Evolutionary conservation across 1,140 invertebrate species (phyloP), one percentile per base, ranked within the genome.

Genomic region (Bicyclus anynana): DNA sequence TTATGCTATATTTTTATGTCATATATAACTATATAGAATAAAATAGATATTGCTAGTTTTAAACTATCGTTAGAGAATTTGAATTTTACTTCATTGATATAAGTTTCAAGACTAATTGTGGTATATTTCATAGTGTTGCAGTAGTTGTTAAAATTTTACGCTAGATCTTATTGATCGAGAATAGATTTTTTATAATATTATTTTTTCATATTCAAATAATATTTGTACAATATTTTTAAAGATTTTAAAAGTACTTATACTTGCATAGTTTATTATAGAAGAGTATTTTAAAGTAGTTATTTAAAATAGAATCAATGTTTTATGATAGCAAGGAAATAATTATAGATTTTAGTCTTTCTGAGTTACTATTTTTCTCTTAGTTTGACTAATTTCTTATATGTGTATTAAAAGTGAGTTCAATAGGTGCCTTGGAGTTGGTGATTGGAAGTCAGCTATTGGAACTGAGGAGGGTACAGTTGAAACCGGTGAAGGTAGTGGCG

Each of bases 401-500:
- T 44, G 10, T 26, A 47, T 35, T 47, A 14, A 14, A 54, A 26
- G 0, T 13, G 17, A 35, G n/a, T 21, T 23, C 3, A 35, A 23
- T 62, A 90, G 89, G 57, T 90, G 87, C 52, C 73, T 90, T 21
- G 87, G 89, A 27, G 87, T 89, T 9, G 87, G 89, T 59, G 89
- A 90, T 18, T 90, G 87, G 89, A 83, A 89, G 59, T 65, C 83
- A 20, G 92, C 92, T 0, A 93, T 94, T 91, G 94, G 94, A 0
- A 91, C 92, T 14, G 90, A 93, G 59, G 94, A 94, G 13, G 94
- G 94, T 5, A 92, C 93, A 6, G 93, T 93, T 46, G 95, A 95
- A 69, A 94, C 94, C 89, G 92, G 93, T 2, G 91, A 95, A 62
- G 90, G 91, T 5, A 95, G 94, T 35, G 94, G 94, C 0, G 94